Percentiles rank a stretch among this genome's conserved stretches.
Evolutionary conservation across 2,113 vertebrate genomes (phyloP).

Genomic region (Hiodon tergisus): DNA sequence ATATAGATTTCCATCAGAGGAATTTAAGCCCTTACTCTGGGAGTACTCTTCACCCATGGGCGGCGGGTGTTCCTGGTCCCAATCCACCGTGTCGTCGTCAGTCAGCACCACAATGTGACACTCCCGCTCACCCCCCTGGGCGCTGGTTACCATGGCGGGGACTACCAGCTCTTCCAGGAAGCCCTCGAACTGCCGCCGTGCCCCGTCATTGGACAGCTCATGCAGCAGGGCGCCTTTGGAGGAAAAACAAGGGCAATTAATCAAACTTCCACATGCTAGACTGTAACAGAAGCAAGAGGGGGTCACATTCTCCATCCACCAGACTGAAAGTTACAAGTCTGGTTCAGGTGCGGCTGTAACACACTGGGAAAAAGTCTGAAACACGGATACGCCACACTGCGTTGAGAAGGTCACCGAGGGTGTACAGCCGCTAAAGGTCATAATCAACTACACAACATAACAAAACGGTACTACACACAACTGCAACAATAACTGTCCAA

Average conservation of each 20-base stretch:
- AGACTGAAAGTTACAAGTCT: background rate
- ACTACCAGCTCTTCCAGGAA: slow-evolving; percentile 73
- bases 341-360: no score
- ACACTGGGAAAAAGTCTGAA: no score
- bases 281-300: no score
- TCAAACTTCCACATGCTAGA: background rate
- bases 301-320: no score
- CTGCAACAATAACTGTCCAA: no score
- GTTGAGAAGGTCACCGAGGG: no score
- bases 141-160: slow-evolving; percentile 73
- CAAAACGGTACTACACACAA: no score
- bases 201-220: slow-evolving; percentile 74
- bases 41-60: slow-evolving; percentile 66
- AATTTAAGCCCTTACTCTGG: slow-evolving; percentile 20
- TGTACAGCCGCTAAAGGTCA: no score
- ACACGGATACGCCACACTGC: no score
- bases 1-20: no score
- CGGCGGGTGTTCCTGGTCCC: slow-evolving; percentile 74
- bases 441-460: no score
- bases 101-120: slow-evolving; percentile 74
- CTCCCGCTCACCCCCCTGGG: slow-evolving; percentile 70
- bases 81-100: slow-evolving; percentile 73
- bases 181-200: slow-evolving; percentile 71
- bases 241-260: slow-evolving; percentile 26
- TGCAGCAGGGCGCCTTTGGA: slow-evolving; percentile 70